A percentile compares a stretch with the other conserved stretches of the same genome.
These are phyloP conservation scores for Tetrapedia diversipes DNA, from an alignment of 2,888 invertebrate genomes.

Conservation along the genomic window DNA sequence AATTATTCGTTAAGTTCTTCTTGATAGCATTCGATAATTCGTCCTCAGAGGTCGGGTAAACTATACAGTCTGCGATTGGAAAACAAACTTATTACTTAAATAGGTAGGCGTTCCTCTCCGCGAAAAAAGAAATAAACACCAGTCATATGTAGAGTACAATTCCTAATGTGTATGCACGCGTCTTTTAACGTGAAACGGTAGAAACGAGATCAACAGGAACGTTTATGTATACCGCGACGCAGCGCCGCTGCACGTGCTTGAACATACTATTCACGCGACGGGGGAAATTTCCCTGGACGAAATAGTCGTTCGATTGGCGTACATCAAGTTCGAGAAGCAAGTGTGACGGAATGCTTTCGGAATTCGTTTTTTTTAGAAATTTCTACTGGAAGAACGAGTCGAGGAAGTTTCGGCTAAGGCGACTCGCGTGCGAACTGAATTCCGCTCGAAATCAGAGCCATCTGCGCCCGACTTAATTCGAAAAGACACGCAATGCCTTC, in stretches of 20 bases:
- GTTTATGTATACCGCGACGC: background rate
- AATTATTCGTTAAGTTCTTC: too few species aligned
- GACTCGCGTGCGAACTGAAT: background rate
- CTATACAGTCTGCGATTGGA: background rate
- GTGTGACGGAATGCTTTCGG: background rate
- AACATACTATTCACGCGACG: background rate
- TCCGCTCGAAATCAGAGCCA: background rate
- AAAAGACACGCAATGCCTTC: background rate
- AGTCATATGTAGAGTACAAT: too few species aligned
- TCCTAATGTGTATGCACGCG: too few species aligned
- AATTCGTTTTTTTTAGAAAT: background rate
- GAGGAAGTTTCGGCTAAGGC: background rate
- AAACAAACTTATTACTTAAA: background rate
- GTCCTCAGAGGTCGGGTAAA: background rate
- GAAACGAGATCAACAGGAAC: conserved; percentile 9
- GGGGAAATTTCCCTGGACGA: background rate
- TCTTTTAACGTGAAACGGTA: background rate
- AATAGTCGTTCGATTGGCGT: too few species aligned
- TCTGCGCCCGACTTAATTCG: background rate
- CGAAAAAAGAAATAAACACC: too few species aligned
- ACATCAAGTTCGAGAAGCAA: background rate
- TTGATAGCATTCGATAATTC: background rate
- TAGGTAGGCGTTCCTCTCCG: background rate
- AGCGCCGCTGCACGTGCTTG: too few species aligned
- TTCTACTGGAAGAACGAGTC: background rate